Evolutionary conservation across 35 echinoderm and acorn worm genomes (phyloP).

Genomic region (Patiria miniata): DNA sequence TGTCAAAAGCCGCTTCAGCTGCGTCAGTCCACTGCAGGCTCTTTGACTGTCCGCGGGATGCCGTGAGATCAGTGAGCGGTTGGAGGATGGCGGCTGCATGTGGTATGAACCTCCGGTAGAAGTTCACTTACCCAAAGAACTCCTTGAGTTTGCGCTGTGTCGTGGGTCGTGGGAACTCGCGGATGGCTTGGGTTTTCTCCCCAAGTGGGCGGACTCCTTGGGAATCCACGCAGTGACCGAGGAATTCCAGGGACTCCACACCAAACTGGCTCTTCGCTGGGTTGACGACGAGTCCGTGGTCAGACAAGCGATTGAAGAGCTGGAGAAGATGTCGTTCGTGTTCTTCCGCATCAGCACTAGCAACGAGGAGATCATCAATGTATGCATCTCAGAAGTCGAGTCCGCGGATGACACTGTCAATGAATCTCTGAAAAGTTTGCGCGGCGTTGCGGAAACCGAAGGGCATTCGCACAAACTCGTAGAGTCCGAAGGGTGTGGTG

Average conservation of each 20-base stretch:
- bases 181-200: constrained; percentile 25
- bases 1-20: constrained; percentile 5
- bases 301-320: constrained; percentile 31
- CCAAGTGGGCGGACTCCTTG: constrained; percentile 22
- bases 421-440: too few species aligned
- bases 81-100: constrained; percentile 35
- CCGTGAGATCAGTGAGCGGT: constrained; percentile 49
- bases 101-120: constrained; percentile 59
- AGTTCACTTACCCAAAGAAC: constrained; percentile 45
- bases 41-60: background rate
- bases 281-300: constrained; percentile 58
- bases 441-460: too few species aligned
- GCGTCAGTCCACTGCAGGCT: background rate
- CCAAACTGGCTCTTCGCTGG: constrained; percentile 27
- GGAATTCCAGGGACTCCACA: constrained; percentile 35
- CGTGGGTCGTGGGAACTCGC: constrained; percentile 22
- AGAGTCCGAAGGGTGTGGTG: too few species aligned
- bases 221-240: constrained; percentile 32
- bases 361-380: constrained; percentile 36
- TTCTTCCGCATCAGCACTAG: constrained; percentile 1
- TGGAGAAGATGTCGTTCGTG: constrained; percentile 38
- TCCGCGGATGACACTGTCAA: too few species aligned
- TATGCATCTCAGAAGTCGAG: too few species aligned
- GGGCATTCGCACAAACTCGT: too few species aligned
- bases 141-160: constrained; percentile 39